Base-by-base conservation (phyloP, 2,113 vertebrate genomes). In the Carlito syrichta region DNA sequence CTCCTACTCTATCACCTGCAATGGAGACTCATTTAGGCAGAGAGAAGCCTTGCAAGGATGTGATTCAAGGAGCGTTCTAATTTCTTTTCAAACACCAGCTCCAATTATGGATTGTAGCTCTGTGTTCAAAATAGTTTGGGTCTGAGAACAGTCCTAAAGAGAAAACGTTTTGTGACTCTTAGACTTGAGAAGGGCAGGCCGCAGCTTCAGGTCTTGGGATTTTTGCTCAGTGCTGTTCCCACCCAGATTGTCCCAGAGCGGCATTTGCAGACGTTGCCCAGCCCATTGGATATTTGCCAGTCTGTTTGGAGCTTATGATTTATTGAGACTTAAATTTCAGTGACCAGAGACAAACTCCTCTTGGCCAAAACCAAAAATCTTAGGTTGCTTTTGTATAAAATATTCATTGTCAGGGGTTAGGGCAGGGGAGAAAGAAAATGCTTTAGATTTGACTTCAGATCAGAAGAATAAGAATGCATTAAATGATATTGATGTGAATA, bases 131-230 rank as follows among this genome's bases (percentile, higher is more conserved):
- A 97, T 95, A 94, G 54, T 94, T 95, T 22, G 76, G 95, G 84
- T 62, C 95, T 98, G 97, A 97, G 97, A 98, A 96, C 77, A 77
- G 94, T 14, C 4, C 20, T 12, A 63, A 20, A 63, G 88, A 62
- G 3, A 95, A 97, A 73, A 92, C 0, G 0, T 48, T 8, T 40
- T 82, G 96, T 95, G 69, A 91, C 82, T 78, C 32, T 12, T 52
- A 25, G 40, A 82, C 96, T 95, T 91, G 96, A 86, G 96, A 94
- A 97, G 97, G 97, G 79, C 96, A 97, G 84, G 78, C 62, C 11
- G 4, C 48, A 45, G 86, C 74, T 73, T 35, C 3, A 12, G 95
- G 81, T 93, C 96, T 98, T 97, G 97, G 96, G 98, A 98, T 92
- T 66, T 86, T 91, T 3, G 1, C 86, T 12, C 23, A 77, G 35